A percentile compares a stretch with the other conserved stretches of the same genome.
These are phyloP conservation scores for Limnephilus lunatus DNA, from an alignment of 2,888 invertebrate genomes.

Conservation along the genomic window DNA sequence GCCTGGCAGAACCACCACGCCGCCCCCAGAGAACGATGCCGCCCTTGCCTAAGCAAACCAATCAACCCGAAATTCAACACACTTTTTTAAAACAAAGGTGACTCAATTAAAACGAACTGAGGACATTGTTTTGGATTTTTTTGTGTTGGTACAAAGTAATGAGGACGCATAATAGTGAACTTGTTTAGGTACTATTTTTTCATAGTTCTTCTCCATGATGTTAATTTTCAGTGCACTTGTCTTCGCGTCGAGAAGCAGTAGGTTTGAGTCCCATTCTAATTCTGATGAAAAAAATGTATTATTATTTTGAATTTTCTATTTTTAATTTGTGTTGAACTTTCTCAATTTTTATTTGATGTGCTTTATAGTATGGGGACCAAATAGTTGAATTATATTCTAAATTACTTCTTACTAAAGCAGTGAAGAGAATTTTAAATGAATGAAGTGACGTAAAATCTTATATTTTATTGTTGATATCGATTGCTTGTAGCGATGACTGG, in stretches of 20 bases:
- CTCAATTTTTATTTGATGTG: too few species aligned
- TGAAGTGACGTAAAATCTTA: too few species aligned
- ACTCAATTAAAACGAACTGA: constrained; percentile 18
- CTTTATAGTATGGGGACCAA: too few species aligned
- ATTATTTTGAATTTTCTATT: too few species aligned
- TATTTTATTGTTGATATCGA: too few species aligned
- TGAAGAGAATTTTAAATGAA: too few species aligned
- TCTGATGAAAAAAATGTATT: too few species aligned
- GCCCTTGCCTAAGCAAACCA: constrained; percentile 57
- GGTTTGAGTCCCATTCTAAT: not conserved
- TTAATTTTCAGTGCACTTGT: not conserved
- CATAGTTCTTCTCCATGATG: not conserved
- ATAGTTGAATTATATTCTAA: too few species aligned
- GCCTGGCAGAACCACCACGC: not conserved
- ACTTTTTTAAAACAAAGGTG: constrained; percentile 36
- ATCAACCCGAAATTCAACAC: constrained; percentile 55
- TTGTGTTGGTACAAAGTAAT: not conserved
- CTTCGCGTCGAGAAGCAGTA: not conserved
- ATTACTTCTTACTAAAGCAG: too few species aligned
- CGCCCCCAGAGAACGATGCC: not conserved
- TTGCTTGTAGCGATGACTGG: too few species aligned
- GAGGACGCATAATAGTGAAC: too few species aligned
- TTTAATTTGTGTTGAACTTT: too few species aligned
- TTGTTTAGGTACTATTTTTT: not conserved
- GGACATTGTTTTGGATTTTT: not conserved